Evolutionary conservation across 2,888 invertebrate species (phyloP).

Genomic region (Physocephala rufipes): DNA sequence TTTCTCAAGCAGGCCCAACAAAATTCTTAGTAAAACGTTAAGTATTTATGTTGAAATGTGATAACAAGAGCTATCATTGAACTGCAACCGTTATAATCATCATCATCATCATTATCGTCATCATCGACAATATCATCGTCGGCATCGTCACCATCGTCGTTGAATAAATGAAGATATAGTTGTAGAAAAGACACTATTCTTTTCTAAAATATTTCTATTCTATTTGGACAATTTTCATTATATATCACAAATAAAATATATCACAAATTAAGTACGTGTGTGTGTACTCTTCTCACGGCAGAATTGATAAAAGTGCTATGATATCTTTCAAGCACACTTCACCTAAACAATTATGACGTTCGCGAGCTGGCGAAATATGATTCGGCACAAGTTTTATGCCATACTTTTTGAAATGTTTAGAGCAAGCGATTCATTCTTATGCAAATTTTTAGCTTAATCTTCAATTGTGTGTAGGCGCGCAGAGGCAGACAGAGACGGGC

Average conservation of each 20-base stretch:
- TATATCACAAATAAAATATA: too few species aligned
- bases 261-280: not conserved
- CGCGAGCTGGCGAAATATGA: constrained; percentile 49
- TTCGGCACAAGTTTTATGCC: constrained; percentile 54
- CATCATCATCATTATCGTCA: too few species aligned
- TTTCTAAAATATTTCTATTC: too few species aligned
- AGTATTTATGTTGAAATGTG: constrained; percentile 12
- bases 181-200: not conserved
- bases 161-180: not conserved
- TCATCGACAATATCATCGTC: too few species aligned
- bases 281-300: not conserved
- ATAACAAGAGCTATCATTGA: constrained; percentile 23
- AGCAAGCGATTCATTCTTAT: too few species aligned
- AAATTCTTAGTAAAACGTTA: not conserved
- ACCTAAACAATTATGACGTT: constrained; percentile 26
- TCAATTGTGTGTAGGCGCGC: too few species aligned
- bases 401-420: constrained; percentile 39
- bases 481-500: too few species aligned
- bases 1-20: not conserved
- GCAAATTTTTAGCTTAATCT: too few species aligned
- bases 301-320: constrained; percentile 7
- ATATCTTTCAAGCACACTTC: constrained; percentile 23
- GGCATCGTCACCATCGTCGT: not conserved
- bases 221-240: not conserved
- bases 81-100: not conserved